Evolutionary conservation across 2,113 vertebrate species (phyloP).

Genomic region (Xiphophorus couchianus): DNA sequence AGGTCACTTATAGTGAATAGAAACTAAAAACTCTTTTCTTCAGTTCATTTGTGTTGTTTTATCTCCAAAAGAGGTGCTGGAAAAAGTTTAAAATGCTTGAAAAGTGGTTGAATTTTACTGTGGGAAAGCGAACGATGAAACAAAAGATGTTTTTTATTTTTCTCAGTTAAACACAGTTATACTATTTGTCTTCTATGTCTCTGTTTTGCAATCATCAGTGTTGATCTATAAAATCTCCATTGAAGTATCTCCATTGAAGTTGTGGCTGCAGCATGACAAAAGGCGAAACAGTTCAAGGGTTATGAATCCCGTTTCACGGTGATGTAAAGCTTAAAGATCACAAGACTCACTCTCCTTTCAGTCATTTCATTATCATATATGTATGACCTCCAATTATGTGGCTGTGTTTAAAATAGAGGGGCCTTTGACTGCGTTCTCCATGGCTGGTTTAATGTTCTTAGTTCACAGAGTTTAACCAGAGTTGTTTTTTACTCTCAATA

Average conservation of each 20-base stretch:
- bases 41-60: too few species aligned
- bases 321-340: slow-evolving; percentile 32
- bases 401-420: slow-evolving; percentile 14
- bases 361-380: slow-evolving; percentile 26
- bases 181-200: not conserved
- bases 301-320: too few species aligned
- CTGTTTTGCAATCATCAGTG: not conserved
- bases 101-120: too few species aligned
- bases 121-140: too few species aligned
- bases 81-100: too few species aligned
- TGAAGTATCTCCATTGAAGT: not conserved
- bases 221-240: not conserved
- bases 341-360: slow-evolving; percentile 3
- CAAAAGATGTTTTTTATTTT: too few species aligned
- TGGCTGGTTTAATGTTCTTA: slow-evolving; percentile 25
- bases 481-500: slow-evolving; percentile 51
- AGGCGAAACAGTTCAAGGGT: not conserved
- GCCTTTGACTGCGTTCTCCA: slow-evolving; percentile 17
- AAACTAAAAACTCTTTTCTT: too few species aligned
- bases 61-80: too few species aligned
- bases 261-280: not conserved
- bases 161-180: too few species aligned
- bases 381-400: slow-evolving; percentile 11
- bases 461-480: slow-evolving; percentile 22
- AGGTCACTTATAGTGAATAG: too few species aligned